These are phyloP conservation scores for Himalopsyche kuldschensis DNA, from an alignment of 2,888 invertebrate species.

Conservation along the genomic window DNA sequence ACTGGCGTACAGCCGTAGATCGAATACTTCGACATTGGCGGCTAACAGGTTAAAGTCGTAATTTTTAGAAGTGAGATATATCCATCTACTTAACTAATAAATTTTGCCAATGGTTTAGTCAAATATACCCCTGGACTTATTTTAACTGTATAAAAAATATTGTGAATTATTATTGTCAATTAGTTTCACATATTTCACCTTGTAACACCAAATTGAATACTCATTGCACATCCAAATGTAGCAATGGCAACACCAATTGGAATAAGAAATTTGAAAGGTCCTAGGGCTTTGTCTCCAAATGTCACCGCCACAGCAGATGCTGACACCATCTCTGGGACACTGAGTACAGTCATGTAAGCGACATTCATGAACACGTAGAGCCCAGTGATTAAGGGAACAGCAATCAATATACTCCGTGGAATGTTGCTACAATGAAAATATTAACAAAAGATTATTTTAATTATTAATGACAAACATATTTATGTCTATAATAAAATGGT, in stretches of 20 bases:
- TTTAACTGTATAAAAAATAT: no score
- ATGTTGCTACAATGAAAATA: slow-evolving; percentile 66
- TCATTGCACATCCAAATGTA: slow-evolving; percentile 78
- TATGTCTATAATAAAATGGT: no score
- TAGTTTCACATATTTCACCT: slow-evolving; percentile 59
- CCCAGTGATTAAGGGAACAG: slow-evolving; percentile 77
- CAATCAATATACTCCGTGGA: slow-evolving; percentile 76
- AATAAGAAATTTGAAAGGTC: slow-evolving; percentile 67
- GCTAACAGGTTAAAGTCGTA: no score
- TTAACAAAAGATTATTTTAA: background rate
- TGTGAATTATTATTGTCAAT: no score
- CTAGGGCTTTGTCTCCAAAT: slow-evolving; percentile 69
- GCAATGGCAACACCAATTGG: slow-evolving; percentile 77
- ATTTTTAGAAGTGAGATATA: no score
- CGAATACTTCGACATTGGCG: no score
- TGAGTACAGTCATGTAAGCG: slow-evolving; percentile 82
- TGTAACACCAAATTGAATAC: slow-evolving; percentile 75
- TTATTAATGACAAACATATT: no score
- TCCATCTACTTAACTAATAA: no score
- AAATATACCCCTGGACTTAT: no score
- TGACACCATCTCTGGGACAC: slow-evolving; percentile 69
- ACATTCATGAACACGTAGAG: slow-evolving; percentile 84
- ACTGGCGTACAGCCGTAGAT: no score
- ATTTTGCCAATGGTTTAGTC: no score
- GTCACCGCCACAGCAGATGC: slow-evolving; percentile 81